Evolutionary conservation across 2,888 invertebrate genomes (phyloP), one percentile per base, ranked within the genome.

Genomic region (Liopterus haemorrhoidalis): DNA sequence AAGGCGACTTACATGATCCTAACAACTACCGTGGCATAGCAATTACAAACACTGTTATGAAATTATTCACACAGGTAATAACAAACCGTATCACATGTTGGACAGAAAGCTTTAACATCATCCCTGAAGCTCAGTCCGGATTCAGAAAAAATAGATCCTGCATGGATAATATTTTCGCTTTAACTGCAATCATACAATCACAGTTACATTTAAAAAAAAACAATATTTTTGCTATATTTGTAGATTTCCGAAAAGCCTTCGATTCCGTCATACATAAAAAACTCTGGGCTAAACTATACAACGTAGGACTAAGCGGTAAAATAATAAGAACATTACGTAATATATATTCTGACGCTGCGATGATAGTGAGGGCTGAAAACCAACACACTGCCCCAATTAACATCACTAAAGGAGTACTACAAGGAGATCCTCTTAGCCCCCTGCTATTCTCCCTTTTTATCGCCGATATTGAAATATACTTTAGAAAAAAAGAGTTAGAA

Each of bases 1-100:
- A 45, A 11, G 25, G 40, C 11, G 4, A 21, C n/a, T 22, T 11
- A 12, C 16, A 18, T 3, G 33, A 40, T 18, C 19, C 18, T 6
- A 45, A 45, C 14, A 45, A 45, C 15, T 45, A 45, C 25, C 31
- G 40, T 18, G 45, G 45, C 22, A 40, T 45, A 14, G 38, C 40
- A 11, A 18, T 40, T 30, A 32, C 41, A 5, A 46, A 41, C 16
- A 35, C 40, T 8, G 15, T 25, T n/a, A 31, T 30, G 4, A 41
- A 46, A 41, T 16, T 46, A 14, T 20, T 46, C 8, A 46, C 46
- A 35, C 25, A 21, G 14, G 41, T 41, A 18, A 20, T 41, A 14
- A 35, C 30, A 19, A 27, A 18, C 18, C 31, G 35, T 32, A 21
- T 41, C 9, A n/a, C 31, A 41, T 16, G 19, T 9, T 46, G 46